Percentiles rank a stretch among this genome's conserved stretches.
Conservation (phyloP, 2,797 vertebrate species). For the Helostoma temminkii region DNA sequence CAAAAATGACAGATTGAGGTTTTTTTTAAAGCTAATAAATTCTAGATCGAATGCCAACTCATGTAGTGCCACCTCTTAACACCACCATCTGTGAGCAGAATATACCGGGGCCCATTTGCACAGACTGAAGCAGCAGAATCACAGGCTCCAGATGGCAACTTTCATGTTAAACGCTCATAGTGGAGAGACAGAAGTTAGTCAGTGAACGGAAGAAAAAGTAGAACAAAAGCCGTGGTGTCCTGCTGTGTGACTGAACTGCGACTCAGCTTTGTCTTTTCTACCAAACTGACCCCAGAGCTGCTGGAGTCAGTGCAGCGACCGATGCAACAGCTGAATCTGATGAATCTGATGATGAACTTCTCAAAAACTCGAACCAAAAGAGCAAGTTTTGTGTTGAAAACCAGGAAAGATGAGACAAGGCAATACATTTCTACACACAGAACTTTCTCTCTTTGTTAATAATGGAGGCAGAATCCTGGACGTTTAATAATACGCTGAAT, state of each 20-base stretch:
- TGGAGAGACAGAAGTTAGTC: background rate
- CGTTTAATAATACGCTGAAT: conserved; percentile 9
- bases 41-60: background rate
- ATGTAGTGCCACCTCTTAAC: background rate
- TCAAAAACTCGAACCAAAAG: too few species aligned
- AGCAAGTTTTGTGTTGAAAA: too few species aligned
- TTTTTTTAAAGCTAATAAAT: conserved; percentile 10
- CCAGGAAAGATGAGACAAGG: background rate
- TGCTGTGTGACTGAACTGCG: too few species aligned
- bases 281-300: too few species aligned
- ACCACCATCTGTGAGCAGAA: conserved; percentile 31
- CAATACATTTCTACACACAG: background rate
- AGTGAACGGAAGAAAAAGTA: background rate
- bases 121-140: background rate
- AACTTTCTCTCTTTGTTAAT: background rate
- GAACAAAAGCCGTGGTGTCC: background rate
- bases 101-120: background rate
- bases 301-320: too few species aligned
- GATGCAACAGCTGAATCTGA: too few species aligned
- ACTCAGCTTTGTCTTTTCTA: too few species aligned
- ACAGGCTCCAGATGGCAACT: conserved; percentile 24
- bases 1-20: conserved; percentile 14
- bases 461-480: conserved; percentile 4
- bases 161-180: background rate
- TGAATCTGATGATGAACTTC: too few species aligned